Evolutionary conservation across 2,888 invertebrate genomes (phyloP).

Genomic region (Andrena fulva): DNA sequence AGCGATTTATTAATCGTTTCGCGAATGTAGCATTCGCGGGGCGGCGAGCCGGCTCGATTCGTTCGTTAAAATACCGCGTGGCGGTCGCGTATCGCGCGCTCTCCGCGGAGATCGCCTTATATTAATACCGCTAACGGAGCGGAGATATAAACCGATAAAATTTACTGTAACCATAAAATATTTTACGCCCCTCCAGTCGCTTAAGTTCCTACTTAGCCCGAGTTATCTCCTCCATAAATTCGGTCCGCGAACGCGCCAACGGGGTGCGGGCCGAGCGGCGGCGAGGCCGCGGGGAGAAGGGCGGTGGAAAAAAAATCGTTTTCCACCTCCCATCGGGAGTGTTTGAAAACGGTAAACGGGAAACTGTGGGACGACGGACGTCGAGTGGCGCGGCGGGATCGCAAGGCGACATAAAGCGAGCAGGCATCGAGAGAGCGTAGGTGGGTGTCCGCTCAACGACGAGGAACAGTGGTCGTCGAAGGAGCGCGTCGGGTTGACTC

Average conservation of each 20-base stretch:
- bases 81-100: not conserved
- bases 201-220: constrained; percentile 45
- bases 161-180: constrained; percentile 61
- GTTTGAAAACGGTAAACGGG: constrained; percentile 9
- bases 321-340: not conserved
- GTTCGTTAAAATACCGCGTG: constrained; percentile 33
- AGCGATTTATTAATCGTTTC: constrained; percentile 33
- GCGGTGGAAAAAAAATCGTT: not conserved
- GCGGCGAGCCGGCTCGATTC: constrained; percentile 30
- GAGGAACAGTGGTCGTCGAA: constrained; percentile 39
- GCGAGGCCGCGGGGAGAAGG: not conserved
- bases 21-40: not conserved
- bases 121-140: constrained; percentile 48
- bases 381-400: not conserved
- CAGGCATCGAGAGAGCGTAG: not conserved
- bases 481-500: constrained; percentile 63
- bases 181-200: constrained; percentile 55
- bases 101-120: constrained; percentile 33
- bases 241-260: constrained; percentile 18
- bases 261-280: not conserved
- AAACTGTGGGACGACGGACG: constrained; percentile 1
- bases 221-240: constrained; percentile 47
- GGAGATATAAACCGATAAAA: constrained; percentile 54
- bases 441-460: constrained; percentile 52
- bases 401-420: not conserved